Evolutionary conservation across 2,888 invertebrate species (phyloP).

Genomic region (Hemicrepidius hirtus): DNA sequence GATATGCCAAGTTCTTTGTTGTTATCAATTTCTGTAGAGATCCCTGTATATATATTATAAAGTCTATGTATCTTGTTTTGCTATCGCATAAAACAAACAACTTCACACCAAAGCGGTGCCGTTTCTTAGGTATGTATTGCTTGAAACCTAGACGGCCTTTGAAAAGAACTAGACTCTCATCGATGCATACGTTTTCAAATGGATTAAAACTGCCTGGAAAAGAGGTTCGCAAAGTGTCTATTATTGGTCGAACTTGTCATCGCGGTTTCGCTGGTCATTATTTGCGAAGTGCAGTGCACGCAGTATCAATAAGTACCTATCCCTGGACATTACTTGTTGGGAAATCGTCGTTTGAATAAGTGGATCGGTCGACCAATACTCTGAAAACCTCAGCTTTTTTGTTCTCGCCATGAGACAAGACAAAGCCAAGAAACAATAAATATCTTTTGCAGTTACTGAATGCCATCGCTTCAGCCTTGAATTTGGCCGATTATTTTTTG

Average conservation of each 20-base stretch:
- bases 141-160: conserved; percentile 52
- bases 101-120: conserved; percentile 56
- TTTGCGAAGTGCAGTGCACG: too few species aligned
- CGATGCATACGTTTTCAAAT: conserved; percentile 54
- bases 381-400: conserved; percentile 9
- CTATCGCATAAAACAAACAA: conserved; percentile 59
- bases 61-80: conserved; percentile 56
- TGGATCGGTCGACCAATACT: conserved; percentile 33
- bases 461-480: too few species aligned
- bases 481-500: too few species aligned
- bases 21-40: conserved; percentile 38
- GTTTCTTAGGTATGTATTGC: conserved; percentile 52
- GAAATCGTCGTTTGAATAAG: background rate
- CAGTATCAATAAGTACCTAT: too few species aligned
- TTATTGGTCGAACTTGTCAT: too few species aligned
- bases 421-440: too few species aligned
- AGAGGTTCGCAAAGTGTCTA: too few species aligned
- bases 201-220: conserved; percentile 25
- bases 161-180: conserved; percentile 52
- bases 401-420: too few species aligned
- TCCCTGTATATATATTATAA: conserved; percentile 58
- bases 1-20: conserved; percentile 50
- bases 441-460: too few species aligned
- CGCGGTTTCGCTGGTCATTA: too few species aligned
- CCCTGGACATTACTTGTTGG: conserved; percentile 19